Base-by-base conservation (phyloP, 2,888 invertebrate genomes). In the Biston betularia region DNA sequence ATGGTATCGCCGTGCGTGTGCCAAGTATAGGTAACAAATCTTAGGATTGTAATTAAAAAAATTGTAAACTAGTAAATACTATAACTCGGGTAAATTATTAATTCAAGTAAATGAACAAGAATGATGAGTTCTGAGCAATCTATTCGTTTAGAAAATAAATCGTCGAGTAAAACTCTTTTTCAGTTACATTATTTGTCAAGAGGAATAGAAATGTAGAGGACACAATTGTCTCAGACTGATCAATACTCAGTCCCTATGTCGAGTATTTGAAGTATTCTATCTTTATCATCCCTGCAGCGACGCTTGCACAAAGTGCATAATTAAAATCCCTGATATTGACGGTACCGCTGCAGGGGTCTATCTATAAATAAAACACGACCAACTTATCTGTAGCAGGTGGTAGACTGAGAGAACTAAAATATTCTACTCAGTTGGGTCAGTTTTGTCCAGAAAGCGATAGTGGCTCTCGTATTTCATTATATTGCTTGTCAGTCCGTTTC, bases 331-430 rank as follows among this genome's bases (percentile, higher is more conserved):
- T 50, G 68, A 64, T 61, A 59, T 40, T 65, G 56, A 55, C 54
- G 24, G 34, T 45, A 46, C 72, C 74, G 53, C 64, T 68, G 79
- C 66, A 80, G 81, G 82, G 80, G 79, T 73, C 77, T 62, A 12
- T 54, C 79, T 83, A 83, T 81, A 78, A 79, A 79, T 83, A 83
- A 79, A 67, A 1, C 24, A n/a, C 33, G 24, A 24, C 42, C 8
- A 53, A 53, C 5, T 40, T 53, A 38, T 54, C 42, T 42, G 12
- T 24, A n/a, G 8, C 52, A 12, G 6, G 8, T 54, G 42, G 42
- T 12, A 11, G 24, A 54, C 42, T n/a, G 24, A 42, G 12, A n/a
- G 42, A 33, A 54, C 24, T 54, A 54, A 33, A 40, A 24, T 24
- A 42, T 24, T 5, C 24, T 33, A 24, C 15, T 8, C 12, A n/a